Percentiles rank a stretch among this genome's conserved stretches.
Evolutionary conservation across 2,888 invertebrate genomes (phyloP).

Genomic region (Eristalis intricaria): DNA sequence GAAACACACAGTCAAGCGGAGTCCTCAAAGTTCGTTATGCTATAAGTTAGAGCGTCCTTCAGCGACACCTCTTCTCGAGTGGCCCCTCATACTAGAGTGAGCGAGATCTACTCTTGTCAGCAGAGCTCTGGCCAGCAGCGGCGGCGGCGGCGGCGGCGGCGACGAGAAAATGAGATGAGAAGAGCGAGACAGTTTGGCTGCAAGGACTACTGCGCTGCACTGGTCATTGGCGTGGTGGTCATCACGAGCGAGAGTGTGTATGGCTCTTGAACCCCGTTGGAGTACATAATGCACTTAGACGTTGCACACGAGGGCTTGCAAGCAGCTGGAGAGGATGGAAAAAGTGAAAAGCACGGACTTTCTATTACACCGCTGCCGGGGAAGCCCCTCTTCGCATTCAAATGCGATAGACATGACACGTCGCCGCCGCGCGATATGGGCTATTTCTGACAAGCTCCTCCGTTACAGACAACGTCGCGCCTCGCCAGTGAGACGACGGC

Average conservation of each 20-base stretch:
- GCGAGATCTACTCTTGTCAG: conserved; percentile 48
- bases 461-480: neutral
- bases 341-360: conserved; percentile 15
- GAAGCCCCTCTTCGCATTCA: conserved; percentile 50
- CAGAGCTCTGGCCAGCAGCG: neutral
- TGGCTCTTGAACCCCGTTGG: conserved; percentile 68
- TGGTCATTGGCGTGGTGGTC: conserved; percentile 46
- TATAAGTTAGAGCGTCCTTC: conserved; percentile 73
- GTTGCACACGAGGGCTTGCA: conserved; percentile 46
- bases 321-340: neutral
- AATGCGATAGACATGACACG: conserved; percentile 57
- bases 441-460: conserved; percentile 49
- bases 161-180: conserved; percentile 42
- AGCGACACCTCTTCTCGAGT: conserved; percentile 73
- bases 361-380: conserved; percentile 57
- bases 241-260: conserved; percentile 63
- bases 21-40: conserved; percentile 72
- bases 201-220: conserved; percentile 44
- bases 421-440: conserved; percentile 50
- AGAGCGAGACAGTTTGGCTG: conserved; percentile 58
- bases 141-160: too few species aligned
- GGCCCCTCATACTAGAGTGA: conserved; percentile 52
- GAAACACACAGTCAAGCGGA: conserved; percentile 41
- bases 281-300: conserved; percentile 71
- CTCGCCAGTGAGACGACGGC: neutral